A percentile compares a stretch with the other conserved stretches of the same genome.
phyloP scores from a whole-genome alignment of 2,113 vertebrate species.

The Orcinus orca region DNA sequence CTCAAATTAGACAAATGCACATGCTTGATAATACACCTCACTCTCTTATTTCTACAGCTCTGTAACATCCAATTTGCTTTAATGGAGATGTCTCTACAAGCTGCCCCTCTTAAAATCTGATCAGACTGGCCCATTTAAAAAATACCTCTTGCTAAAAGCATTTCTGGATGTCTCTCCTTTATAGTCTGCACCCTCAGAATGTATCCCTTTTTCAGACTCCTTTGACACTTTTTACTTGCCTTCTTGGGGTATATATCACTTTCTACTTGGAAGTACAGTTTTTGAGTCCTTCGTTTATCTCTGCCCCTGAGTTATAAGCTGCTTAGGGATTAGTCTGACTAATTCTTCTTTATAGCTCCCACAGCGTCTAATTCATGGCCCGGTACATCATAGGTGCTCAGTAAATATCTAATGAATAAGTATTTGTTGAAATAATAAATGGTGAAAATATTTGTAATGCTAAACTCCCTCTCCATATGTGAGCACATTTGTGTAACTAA shows the following conservation, averaged over 20 bases:
- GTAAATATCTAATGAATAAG: constrained; percentile 13
- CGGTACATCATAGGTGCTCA: background rate
- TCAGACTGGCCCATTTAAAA: background rate
- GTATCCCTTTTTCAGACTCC: background rate
- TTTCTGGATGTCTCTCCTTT: background rate
- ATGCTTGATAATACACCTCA: background rate
- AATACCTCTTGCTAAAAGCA: background rate
- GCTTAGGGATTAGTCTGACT: background rate
- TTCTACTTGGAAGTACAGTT: background rate
- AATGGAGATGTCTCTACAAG: background rate
- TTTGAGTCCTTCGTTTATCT: constrained; percentile 4
- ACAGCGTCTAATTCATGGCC: background rate
- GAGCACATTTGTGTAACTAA: background rate
- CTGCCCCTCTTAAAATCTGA: background rate
- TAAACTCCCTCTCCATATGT: background rate
- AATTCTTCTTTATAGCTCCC: constrained; percentile 14
- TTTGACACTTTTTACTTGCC: background rate
- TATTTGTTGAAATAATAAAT: constrained; percentile 25
- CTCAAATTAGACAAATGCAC: background rate
- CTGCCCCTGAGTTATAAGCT: background rate
- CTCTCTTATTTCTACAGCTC: background rate
- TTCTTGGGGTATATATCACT: background rate
- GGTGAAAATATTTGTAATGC: background rate
- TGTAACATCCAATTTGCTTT: background rate
- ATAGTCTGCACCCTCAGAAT: background rate